These are phyloP conservation scores for Elmis aenea DNA, from an alignment of 2,888 invertebrate species.

Conservation along the genomic window DNA sequence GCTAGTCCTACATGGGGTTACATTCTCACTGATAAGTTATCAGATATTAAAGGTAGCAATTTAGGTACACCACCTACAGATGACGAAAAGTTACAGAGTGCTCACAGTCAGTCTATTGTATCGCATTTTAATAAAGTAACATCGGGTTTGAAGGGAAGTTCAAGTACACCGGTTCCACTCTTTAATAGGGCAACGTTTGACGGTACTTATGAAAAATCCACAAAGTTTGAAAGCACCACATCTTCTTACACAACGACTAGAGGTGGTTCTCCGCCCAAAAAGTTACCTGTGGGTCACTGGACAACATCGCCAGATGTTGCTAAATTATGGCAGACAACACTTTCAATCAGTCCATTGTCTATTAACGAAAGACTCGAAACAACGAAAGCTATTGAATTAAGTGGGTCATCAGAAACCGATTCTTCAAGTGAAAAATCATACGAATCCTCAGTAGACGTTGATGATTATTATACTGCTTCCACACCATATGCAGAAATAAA, in stretches of 20 bases:
- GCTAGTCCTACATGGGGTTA: conserved; percentile 28
- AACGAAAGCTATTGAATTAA: conserved; percentile 18
- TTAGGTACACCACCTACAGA: conserved; percentile 40
- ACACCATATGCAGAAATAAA: conserved; percentile 31
- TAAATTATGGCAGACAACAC: conserved; percentile 63
- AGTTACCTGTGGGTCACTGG: conserved; percentile 40
- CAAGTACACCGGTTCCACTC: conserved; percentile 2
- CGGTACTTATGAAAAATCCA: too few relatives aligned
- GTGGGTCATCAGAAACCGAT: neutral
- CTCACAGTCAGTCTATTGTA: conserved; percentile 66
- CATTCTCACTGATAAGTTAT: conserved; percentile 34
- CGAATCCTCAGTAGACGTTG: conserved; percentile 7
- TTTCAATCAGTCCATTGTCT: conserved; percentile 64
- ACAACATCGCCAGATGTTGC: conserved; percentile 47
- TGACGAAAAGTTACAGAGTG: conserved; percentile 61
- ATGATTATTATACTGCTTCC: too few relatives aligned
- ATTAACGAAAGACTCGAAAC: conserved; percentile 58
- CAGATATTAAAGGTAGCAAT: conserved; percentile 21
- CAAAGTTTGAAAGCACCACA: neutral
- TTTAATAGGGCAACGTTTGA: too few relatives aligned
- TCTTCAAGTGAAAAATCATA: conserved; percentile 12
- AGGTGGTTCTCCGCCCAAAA: conserved; percentile 3
- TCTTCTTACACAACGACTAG: neutral
- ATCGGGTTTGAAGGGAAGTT: conserved; percentile 31
- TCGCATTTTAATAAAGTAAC: conserved; percentile 51